Evolutionary conservation across 2,888 invertebrate species (phyloP), one percentile per base, ranked within the genome.

Genomic region (Synergus japonicus): DNA sequence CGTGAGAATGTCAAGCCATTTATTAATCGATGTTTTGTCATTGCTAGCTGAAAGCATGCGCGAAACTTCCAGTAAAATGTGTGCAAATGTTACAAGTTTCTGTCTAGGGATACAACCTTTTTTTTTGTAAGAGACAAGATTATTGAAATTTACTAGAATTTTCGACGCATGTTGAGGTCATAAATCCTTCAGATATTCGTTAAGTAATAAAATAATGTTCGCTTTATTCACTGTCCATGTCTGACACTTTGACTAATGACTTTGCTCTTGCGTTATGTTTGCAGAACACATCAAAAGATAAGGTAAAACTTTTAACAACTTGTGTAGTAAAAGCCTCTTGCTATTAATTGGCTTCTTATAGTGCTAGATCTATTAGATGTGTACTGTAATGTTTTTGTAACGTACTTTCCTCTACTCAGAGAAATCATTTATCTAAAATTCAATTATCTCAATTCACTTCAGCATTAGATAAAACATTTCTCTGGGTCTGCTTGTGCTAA

Each of bases 251-350:
- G 81, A 89, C 89, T 91, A 90, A 91, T 90, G 77, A 87, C 86
- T 80, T 86, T 91, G 88, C 89, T 90, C 89, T 89, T 91, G 90
- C 90, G 87, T 89, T 90, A 90, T 90, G 88, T 91, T 91, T 89
- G 90, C 91, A 91, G 91, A 91, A 87, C 84, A 89, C 90, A 86
- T 90, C 91, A 88, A 91, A 90, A 91, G 91, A 91, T 85, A 91
- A 91, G 91, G 91, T 91, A 91, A 91, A 89, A 89, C 83, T 84
- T 66, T 76, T 77, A 78, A 65, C 80, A 76, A 60, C 58, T 80
- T 80, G 60, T 73, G 46, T 67, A 76, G 37, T 81, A 77, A 79
- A 60, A 65, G 29, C 49, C 18, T 37, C 2, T 49, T 8, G 15
- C 29, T 49, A 49, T 37, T 18, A 41, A 58, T 37, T 49, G 1